phyloP scores from a whole-genome alignment of 2,888 invertebrate species.

The Theodoxus fluviatilis region DNA sequence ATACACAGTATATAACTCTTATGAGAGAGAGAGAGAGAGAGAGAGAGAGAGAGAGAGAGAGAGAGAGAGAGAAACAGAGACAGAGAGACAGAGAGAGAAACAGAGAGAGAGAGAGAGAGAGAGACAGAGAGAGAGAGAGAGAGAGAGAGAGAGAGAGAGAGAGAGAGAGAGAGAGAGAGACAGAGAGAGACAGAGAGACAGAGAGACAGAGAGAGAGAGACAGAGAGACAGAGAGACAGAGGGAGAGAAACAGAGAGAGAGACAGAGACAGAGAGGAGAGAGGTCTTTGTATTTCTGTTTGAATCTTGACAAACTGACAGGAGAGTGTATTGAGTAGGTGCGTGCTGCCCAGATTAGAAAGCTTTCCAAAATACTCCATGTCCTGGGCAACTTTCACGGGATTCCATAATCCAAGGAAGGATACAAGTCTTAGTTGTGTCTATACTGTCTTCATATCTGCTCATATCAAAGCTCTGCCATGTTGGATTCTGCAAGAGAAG shows the following conservation, averaged over 20 bases:
- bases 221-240: slow-evolving; percentile 3
- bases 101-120: background rate
- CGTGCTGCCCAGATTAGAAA: too few relatives aligned
- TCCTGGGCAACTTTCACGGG: too few relatives aligned
- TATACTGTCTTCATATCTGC: slow-evolving; percentile 44
- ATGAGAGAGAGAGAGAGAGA: background rate
- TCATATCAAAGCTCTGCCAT: slow-evolving; percentile 66
- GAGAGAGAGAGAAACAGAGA: slow-evolving; percentile 2
- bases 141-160: slow-evolving; percentile 15
- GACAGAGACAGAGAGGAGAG: slow-evolving; percentile 17
- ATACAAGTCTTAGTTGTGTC: slow-evolving; percentile 53
- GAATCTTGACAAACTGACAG: too few relatives aligned
- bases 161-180: slow-evolving; percentile 14
- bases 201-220: slow-evolving; percentile 1
- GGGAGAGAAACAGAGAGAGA: background rate
- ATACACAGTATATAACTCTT: background rate
- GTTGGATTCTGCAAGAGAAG: slow-evolving; percentile 59
- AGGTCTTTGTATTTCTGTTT: too few relatives aligned
- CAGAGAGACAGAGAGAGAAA: slow-evolving; percentile 5
- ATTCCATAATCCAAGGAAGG: too few relatives aligned
- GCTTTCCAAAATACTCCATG: too few relatives aligned
- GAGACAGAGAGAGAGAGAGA: slow-evolving; percentile 2
- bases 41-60: slow-evolving; percentile 1
- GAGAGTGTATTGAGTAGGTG: too few relatives aligned
- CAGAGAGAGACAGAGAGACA: slow-evolving; percentile 4